Percentiles rank a stretch among this genome's conserved stretches.
Evolutionary conservation across 92 coral and sea anemone genomes (phyloP).

Genomic region (Micromussa lordhowensis): DNA sequence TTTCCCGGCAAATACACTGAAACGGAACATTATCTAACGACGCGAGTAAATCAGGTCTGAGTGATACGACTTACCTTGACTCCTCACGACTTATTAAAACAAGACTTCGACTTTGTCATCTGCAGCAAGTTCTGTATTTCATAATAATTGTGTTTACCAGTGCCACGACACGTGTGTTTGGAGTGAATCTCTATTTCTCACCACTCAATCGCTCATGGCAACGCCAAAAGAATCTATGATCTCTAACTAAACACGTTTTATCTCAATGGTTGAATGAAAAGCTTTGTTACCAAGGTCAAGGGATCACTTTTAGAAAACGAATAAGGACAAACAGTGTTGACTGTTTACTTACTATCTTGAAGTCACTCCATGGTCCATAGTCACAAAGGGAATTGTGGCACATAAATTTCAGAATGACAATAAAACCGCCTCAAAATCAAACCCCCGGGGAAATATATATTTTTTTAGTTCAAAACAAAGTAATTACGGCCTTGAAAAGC

Average conservation of each 20-base stretch:
- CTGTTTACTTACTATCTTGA: not conserved
- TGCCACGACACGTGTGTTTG: not conserved
- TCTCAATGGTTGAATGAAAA: not conserved
- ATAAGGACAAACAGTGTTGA: not conserved
- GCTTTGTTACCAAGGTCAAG: conserved; percentile 28
- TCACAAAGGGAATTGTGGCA: conserved; percentile 4
- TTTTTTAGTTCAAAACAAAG: conserved; percentile 18
- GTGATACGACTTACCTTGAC: conserved; percentile 23
- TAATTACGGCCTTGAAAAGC: not conserved
- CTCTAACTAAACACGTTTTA: conserved; percentile 8
- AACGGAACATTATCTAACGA: not conserved
- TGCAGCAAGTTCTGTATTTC: not conserved
- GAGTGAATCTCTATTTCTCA: not conserved
- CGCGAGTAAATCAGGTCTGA: not conserved
- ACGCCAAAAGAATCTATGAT: conserved; percentile 9
- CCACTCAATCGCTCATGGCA: conserved; percentile 10
- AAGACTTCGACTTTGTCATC: not conserved
- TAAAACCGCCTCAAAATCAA: not conserved
- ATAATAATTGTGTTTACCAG: not conserved
- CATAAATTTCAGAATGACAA: not conserved
- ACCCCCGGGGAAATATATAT: conserved; percentile 23
- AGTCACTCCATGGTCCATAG: too few species aligned
- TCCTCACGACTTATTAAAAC: not conserved
- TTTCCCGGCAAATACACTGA: not conserved
- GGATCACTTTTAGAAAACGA: conserved; percentile 13